Conservation (phyloP, 2,888 invertebrate genomes). For the Ennomos fuscantarius region DNA sequence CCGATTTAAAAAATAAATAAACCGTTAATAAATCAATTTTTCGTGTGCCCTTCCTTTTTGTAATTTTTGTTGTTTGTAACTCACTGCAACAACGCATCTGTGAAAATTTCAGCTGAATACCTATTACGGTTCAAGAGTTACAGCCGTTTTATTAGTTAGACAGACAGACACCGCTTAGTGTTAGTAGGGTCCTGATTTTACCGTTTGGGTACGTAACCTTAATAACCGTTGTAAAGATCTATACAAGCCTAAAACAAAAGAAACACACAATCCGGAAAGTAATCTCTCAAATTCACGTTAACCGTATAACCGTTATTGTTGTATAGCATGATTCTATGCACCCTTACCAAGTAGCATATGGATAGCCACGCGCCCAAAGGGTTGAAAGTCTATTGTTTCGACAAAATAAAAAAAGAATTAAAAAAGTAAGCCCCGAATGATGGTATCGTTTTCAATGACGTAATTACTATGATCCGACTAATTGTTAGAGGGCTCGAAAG, state of each 20-base stretch:
- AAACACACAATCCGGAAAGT: conserved; percentile 15
- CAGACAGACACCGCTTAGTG: too few relatives aligned
- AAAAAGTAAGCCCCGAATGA: conserved; percentile 68
- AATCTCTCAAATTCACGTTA: conserved; percentile 41
- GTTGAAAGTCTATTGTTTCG: conserved; percentile 67
- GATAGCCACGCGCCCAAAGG: conserved; percentile 76
- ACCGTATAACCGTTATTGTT: conserved; percentile 53
- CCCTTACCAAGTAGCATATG: conserved; percentile 60
- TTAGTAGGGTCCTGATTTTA: too few relatives aligned
- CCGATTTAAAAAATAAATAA: too few relatives aligned
- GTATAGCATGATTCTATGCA: conserved; percentile 46
- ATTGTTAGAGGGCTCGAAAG: conserved; percentile 69
- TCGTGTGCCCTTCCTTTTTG: too few relatives aligned
- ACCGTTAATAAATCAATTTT: too few relatives aligned
- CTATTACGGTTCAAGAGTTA: too few relatives aligned
- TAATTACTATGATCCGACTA: conserved; percentile 81
- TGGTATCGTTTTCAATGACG: conserved; percentile 79
- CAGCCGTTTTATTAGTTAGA: too few relatives aligned
- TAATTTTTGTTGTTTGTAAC: too few relatives aligned
- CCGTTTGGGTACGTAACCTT: too few relatives aligned
- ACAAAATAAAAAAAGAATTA: conserved; percentile 57
- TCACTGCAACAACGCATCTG: too few relatives aligned
- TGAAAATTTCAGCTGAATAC: too few relatives aligned
- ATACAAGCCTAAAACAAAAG: conserved; percentile 10
- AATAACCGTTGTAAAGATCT: neutral